Conservation (phyloP, 1,140 invertebrate species). For the Drosophila burlai region DNA sequence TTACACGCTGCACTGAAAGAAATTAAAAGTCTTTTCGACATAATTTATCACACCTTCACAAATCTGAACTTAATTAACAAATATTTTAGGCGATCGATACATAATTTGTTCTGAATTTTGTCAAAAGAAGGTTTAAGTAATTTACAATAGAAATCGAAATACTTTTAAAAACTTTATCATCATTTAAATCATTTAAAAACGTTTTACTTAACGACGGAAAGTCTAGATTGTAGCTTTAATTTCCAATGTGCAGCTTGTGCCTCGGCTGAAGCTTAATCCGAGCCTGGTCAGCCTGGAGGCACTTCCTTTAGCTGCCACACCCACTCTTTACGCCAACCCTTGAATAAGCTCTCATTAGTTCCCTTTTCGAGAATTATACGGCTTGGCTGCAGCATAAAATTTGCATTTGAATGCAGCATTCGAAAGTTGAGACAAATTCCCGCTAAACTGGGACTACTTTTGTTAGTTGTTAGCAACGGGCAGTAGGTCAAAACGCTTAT, state of each 20-base stretch:
- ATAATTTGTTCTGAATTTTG: too few relatives aligned
- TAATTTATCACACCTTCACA: background rate
- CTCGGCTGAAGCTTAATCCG: slow-evolving; percentile 8
- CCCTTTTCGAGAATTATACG: slow-evolving; percentile 52
- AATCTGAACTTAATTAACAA: background rate
- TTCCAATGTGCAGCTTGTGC: background rate
- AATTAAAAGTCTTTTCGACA: background rate
- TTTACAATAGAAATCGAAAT: too few relatives aligned
- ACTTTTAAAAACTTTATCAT: too few relatives aligned
- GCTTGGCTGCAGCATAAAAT: slow-evolving; percentile 35
- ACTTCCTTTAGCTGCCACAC: slow-evolving; percentile 5
- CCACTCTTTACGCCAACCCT: background rate
- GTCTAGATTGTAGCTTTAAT: background rate
- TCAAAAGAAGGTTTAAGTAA: too few relatives aligned
- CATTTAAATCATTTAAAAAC: too few relatives aligned
- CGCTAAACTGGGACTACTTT: slow-evolving; percentile 9
- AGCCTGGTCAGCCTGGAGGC: slow-evolving; percentile 19
- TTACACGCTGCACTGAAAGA: slow-evolving; percentile 32
- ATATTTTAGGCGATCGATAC: too few relatives aligned
- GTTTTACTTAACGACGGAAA: background rate
- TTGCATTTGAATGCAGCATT: slow-evolving; percentile 35
- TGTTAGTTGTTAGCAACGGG: background rate
- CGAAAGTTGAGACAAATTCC: slow-evolving; percentile 19
- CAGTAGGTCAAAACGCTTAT: slow-evolving; percentile 22
- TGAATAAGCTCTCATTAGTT: slow-evolving; percentile 68